Evolutionary conservation across 2,888 invertebrate genomes (phyloP).

Genomic region (Gisinianus flammeolus): DNA sequence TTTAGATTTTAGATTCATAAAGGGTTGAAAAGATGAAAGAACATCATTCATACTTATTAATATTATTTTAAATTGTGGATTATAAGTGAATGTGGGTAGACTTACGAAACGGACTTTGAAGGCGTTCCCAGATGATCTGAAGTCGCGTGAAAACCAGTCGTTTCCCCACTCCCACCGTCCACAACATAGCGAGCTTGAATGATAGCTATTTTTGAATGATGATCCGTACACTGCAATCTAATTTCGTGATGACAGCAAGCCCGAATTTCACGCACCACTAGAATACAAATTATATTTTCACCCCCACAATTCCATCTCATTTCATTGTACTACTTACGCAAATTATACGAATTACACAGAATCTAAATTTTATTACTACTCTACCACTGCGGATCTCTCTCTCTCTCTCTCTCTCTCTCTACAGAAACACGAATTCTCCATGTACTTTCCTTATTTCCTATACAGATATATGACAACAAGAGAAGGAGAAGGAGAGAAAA

Average conservation of each 20-base stretch:
- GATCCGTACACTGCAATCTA: slow-evolving; percentile 49
- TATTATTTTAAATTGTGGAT: too few relatives aligned
- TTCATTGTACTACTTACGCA: too few relatives aligned
- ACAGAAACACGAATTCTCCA: too few relatives aligned
- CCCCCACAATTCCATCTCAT: not conserved
- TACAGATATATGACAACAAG: not conserved
- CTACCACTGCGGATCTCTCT: too few relatives aligned
- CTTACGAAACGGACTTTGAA: slow-evolving; percentile 39
- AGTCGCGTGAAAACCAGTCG: slow-evolving; percentile 36
- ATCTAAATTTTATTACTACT: too few relatives aligned
- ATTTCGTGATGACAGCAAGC: slow-evolving; percentile 58
- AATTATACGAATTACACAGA: too few relatives aligned
- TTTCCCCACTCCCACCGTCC: slow-evolving; percentile 37
- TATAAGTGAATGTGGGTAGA: slow-evolving; percentile 26
- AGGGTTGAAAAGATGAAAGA: not conserved
- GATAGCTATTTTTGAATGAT: slow-evolving; percentile 53
- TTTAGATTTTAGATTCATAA: too few relatives aligned
- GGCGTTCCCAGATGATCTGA: slow-evolving; percentile 31
- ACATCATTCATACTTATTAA: too few relatives aligned
- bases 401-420: too few relatives aligned
- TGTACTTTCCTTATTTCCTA: too few relatives aligned
- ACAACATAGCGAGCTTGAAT: slow-evolving; percentile 56
- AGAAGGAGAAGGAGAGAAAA: not conserved
- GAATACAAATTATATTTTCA: slow-evolving; percentile 30
- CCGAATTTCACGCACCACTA: slow-evolving; percentile 57